Conservation (phyloP, 2,888 invertebrate genomes). For the Drosophila tanythrix region DNA sequence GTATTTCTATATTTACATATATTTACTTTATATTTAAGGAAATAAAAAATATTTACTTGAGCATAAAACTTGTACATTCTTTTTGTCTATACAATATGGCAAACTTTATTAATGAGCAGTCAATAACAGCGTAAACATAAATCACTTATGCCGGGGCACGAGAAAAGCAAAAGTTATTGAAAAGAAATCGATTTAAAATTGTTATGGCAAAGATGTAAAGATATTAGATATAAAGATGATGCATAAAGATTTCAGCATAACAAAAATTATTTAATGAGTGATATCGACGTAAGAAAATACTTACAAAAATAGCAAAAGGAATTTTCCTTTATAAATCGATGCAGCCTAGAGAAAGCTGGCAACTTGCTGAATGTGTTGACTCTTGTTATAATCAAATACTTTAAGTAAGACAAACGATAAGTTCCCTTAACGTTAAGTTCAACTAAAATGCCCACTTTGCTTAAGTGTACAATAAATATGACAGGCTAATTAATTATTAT, state of each 20-base stretch:
- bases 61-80: neutral
- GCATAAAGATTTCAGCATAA: neutral
- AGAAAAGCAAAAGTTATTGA: neutral
- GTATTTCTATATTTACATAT: neutral
- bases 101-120: neutral
- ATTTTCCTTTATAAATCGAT: neutral
- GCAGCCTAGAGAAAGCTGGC: neutral
- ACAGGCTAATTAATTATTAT: slow-evolving; percentile 11
- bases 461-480: neutral
- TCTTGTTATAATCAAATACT: too few species aligned
- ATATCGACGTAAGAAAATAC: neutral
- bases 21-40: neutral
- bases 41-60: neutral
- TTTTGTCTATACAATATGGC: neutral
- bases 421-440: neutral
- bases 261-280: neutral
- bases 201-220: neutral
- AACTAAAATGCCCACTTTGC: neutral
- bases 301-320: neutral
- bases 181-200: neutral
- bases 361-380: neutral
- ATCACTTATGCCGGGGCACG: neutral
- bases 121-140: neutral
- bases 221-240: neutral
- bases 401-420: neutral